Base-by-base conservation (phyloP, 2,888 invertebrate species). In the Drosophila meridiana region DNA sequence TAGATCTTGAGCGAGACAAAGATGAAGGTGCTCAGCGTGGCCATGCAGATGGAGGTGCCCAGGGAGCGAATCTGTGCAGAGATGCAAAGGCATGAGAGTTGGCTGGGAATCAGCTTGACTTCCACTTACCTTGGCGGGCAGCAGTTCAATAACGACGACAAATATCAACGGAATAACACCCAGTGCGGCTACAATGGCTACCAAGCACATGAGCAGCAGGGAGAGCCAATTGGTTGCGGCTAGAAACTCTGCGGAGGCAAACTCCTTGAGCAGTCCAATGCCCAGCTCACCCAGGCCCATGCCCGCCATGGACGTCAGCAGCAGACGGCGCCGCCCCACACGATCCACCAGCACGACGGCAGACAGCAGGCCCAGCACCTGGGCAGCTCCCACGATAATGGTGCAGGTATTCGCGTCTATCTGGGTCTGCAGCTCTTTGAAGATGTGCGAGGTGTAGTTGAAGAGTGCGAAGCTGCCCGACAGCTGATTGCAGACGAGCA, bases 371-470 rank as follows among this genome's bases (percentile, higher is more conserved):
- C 92, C 92, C 13, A 86, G 0, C 30, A 91, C 72, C 70, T 92
- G 92, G 5, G 79, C 69, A 9, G 63, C 79, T 5, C 91, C 92
- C 65, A 92, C 80, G 13, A 91, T 78, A 30, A 92, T 92, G 2
- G 92, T 90, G 50, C 84, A 82, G 20, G 78, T 80, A 50, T 92
- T 91, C 0, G 90, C 80, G 11, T 84, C 83, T 14, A 92, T 65
- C 36, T 67, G 76, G 3, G 86, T 86, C 14, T 87, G 82, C 20
- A 90, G 71, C 43, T 83, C 76, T 1, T 65, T 68, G 50, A 92
- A 92, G 28, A 92, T 92, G 47, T 83, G 78, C 42, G 92, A 80
- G 0, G 91, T 88, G 66, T 92, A 92, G 70, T 87, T 92, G 34
- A 90, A 73, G 34, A 92, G 73, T n/a, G 89, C 87, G 56, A 89